Evolutionary conservation across 2,888 invertebrate genomes (phyloP), one percentile per base, ranked within the genome.

Genomic region (Phlogophora meticulosa): DNA sequence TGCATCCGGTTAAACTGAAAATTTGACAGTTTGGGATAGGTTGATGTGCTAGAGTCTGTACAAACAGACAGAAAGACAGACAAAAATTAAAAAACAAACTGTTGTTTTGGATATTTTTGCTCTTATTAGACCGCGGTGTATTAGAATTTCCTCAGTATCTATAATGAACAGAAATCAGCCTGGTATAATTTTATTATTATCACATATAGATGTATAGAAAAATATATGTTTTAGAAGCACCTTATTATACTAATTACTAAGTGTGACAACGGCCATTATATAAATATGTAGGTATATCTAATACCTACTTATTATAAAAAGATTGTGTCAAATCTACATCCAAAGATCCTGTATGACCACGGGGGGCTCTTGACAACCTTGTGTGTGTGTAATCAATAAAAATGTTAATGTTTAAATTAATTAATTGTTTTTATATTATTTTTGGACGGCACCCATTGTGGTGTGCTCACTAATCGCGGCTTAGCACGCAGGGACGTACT

Each of bases 401-500:
- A 66, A 78, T 72, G 72, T 68, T 68, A 82, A 78, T 76, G 11
- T 45, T 22, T 13, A 58, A 34, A 62, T 65, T 66, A 61, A 70
- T 74, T 55, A 62, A 62, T 72, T 59, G 28, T 68, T 68, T 63
- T 56, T 73, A 3, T 45, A 24, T 58, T 73, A 42, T 51, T 75
- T 63, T 56, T 56, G 34, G 51, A 62, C n/a, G n/a, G 48, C 34
- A 20, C 24, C 20, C 43, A 49, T 62, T 72, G 55, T 48, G 60
- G 36, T 24, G 38, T 11, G 40, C n/a, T 58, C 17, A 22, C 56
- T 76, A 57, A 64, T 75, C 43, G n/a, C 5, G 13, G 42, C 45
- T 61, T 65, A 55, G 40, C 43, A 15, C 40, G 15, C 75, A 77
- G 75, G 48, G 65, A 55, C 55, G 78, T 28, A 75, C 46, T 65